A percentile compares a stretch with the other conserved stretches of the same genome.
Conservation (phyloP, 2,797 vertebrate genomes). For the Miopithecus talapoin region DNA sequence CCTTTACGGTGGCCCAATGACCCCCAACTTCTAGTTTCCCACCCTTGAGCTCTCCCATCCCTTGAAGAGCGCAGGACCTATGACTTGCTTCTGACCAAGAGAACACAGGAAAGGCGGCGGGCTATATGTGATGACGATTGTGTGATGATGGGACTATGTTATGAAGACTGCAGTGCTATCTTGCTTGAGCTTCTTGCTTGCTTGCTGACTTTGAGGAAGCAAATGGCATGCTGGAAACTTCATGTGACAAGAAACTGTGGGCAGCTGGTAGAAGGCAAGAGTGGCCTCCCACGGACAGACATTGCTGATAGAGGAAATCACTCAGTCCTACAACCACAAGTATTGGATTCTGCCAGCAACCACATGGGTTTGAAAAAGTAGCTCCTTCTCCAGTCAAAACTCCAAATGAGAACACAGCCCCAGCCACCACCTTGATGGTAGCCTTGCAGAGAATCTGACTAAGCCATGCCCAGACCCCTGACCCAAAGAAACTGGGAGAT, state of each 20-base stretch:
- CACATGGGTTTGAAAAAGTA: background rate
- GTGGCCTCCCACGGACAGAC: background rate
- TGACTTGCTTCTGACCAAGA: background rate
- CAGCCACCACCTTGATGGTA: background rate
- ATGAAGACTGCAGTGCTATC: background rate
- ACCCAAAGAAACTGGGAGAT: background rate
- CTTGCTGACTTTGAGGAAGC: background rate
- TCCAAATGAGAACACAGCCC: background rate
- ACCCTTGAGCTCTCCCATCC: background rate
- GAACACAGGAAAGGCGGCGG: background rate
- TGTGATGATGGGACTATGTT: background rate
- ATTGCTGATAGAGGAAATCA: background rate
- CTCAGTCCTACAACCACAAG: background rate
- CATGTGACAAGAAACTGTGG: rapidly evolving
- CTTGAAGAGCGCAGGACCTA: background rate
- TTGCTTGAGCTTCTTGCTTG: background rate
- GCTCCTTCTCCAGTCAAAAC: background rate
- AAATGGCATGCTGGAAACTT: background rate
- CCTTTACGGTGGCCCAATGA: too few relatives aligned
- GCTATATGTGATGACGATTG: too few relatives aligned
- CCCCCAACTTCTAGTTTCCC: background rate
- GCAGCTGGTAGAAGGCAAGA: background rate
- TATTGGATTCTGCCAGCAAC: background rate
- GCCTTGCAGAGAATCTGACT: background rate
- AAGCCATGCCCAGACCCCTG: background rate